Conservation (phyloP, 92 coral and sea anemone species). For the Zoanthus sociatus region DNA sequence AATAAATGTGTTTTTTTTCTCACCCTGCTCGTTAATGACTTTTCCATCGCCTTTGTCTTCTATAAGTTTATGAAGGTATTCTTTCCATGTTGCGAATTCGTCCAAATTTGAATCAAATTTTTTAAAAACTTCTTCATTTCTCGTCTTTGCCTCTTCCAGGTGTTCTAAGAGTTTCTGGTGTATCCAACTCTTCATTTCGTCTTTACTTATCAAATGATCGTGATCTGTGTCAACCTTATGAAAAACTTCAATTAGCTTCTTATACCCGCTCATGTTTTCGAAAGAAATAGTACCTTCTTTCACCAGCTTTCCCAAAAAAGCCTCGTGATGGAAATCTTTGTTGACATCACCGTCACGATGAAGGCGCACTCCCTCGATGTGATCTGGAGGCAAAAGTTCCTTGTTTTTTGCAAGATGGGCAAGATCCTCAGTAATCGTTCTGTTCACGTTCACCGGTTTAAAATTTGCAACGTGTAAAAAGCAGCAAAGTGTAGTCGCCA, state of each 20-base stretch:
- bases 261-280: conserved; percentile 88
- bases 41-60: conserved; percentile 70
- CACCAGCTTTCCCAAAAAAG: conserved; percentile 92
- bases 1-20: neutral
- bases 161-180: conserved; percentile 89
- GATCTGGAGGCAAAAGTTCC: conserved; percentile 85
- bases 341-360: conserved; percentile 97
- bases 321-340: conserved; percentile 95
- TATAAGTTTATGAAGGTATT: conserved; percentile 73
- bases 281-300: conserved; percentile 83
- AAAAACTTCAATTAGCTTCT: conserved; percentile 88
- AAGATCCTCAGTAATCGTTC: conserved; percentile 53
- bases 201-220: conserved; percentile 83
- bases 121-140: conserved; percentile 74
- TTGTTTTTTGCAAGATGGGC: conserved; percentile 64
- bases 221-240: conserved; percentile 89
- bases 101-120: conserved; percentile 75
- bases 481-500: neutral
- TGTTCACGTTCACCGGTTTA: conserved; percentile 56
- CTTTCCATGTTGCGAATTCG: conserved; percentile 73
- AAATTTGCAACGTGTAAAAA: conserved; percentile 14
- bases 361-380: conserved; percentile 86
- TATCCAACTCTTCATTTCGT: conserved; percentile 90
- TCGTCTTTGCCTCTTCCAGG: conserved; percentile 75
- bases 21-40: conserved; percentile 47